Evolutionary conservation across 2,797 vertebrate species (phyloP), one percentile per base, ranked within the genome.

Genomic region (Fistularia tabacaria): DNA sequence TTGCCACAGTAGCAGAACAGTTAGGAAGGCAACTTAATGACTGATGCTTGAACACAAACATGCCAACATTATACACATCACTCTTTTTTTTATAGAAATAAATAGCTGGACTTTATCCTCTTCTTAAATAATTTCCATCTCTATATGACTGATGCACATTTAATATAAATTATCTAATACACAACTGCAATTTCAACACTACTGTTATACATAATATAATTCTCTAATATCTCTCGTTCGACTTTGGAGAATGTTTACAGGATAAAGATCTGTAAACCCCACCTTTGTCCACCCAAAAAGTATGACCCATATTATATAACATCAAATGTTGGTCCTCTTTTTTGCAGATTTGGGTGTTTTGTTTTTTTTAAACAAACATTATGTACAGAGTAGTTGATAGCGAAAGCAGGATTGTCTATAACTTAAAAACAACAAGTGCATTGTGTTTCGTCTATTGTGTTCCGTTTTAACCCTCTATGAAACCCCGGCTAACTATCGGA

Each of bases 71-170:
- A 88, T 89, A 91, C 87, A 92, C 88, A 77, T 87, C 59, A 84
- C 81, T 88, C 82, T 76, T 79, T 83, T 67, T 47, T 48, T 12
- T 84, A 92, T 89, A 93, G 86, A 93, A 92, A 93, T 92, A 93
- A 92, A 93, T 92, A 92, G 82, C 78, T 89, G 81, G 88, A 84
- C 79, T 91, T 87, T 85, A 88, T 86, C 85, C 77, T 92, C 82
- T 91, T 87, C 87, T 90, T 91, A 91, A 91, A 92, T 92, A 90
- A 88, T 90, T 81, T 91, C 89, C 87, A 87, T 91, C 86, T 92
- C 80, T 92, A 91, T 91, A 90, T 80, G 84, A 90, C 87, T 90
- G 86, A 89, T 90, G 88, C 89, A 91, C 91, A 90, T 89, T 89
- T 84, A 88, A 89, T 92, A 92, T 90, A 92, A 92, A 92, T 85